Evolutionary conservation across 2,113 vertebrate species (phyloP), one percentile per base, ranked within the genome.

Genomic region (Proteles cristata): DNA sequence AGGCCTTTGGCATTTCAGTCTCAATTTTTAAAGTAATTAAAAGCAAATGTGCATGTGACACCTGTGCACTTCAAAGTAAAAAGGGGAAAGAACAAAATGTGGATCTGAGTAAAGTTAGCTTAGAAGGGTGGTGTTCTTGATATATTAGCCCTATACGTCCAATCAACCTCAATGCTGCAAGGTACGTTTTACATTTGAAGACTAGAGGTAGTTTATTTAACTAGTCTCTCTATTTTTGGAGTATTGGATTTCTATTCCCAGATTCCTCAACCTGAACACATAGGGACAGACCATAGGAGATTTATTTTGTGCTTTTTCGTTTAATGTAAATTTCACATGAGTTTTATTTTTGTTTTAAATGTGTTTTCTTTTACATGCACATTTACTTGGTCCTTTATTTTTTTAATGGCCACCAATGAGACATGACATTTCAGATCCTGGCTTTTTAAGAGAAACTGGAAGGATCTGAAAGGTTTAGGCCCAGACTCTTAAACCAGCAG

Each of bases 1-100:
- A 11, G 65, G 50, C 17, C 14, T 35, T 93, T 85, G 81, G 48
- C 65, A 94, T 97, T 90, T 81, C 65, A 71, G 71, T 82, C 25
- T 79, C 66, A 90, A 69, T 71, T 92, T 79, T 93, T 53, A 90
- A 92, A 71, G 94, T 31, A 66, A 80, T 76, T 61, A n/a, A 80
- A 96, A 92, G 26, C 86, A 68, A 92, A 92, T 61, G 11, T 66
- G 68, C 93, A 88, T 66, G 66, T 50, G n/a, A 8, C 45, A 58
- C 71, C 83, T 68, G n/a, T 69, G 35, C 26, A 71, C 50, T 90
- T 93, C 69, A 68, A 88, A 77, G 58, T 39, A 53, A 87, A 84
- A 88, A 2, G 33, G 7, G 21, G 43, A 68, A 88, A 89, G 39
- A 73, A 66, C 23, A 69, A 79, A 84, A 45, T 76, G 80, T 53